phyloP scores from a whole-genome alignment of 2,797 vertebrate genomes.

The Schizopygopsis malacanthus region DNA sequence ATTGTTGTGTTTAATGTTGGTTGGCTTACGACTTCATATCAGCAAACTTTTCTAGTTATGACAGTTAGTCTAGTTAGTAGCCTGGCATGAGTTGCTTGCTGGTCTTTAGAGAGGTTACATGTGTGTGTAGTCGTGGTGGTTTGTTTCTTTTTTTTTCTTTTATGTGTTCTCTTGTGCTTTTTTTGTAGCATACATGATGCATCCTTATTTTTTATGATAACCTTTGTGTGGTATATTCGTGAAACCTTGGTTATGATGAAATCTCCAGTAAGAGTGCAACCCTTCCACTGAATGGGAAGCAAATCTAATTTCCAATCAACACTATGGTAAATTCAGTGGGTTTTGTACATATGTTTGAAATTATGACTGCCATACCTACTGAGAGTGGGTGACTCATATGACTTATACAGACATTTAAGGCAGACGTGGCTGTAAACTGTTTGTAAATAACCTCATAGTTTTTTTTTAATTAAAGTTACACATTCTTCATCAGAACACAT shows the following conservation, averaged over 20 bases:
- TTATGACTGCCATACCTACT: background rate
- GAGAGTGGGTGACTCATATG: background rate
- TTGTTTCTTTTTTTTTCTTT: background rate
- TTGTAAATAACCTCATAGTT: background rate
- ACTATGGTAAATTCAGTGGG: background rate
- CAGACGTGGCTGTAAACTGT: background rate
- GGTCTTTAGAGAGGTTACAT: background rate
- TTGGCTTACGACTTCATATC: background rate
- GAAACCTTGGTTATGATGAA: constrained; percentile 19
- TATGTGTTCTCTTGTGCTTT: background rate
- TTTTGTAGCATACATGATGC: background rate
- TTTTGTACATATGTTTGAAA: background rate
- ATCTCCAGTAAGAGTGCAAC: background rate
- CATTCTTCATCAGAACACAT: too few relatives aligned
- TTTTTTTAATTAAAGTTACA: too few relatives aligned
- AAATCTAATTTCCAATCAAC: background rate
- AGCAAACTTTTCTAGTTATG: background rate
- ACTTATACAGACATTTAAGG: background rate
- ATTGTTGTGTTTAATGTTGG: background rate
- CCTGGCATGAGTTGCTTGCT: background rate
- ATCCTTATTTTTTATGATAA: background rate
- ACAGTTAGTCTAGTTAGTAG: background rate
- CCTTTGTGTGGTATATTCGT: background rate
- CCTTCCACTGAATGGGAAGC: background rate
- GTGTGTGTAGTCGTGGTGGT: background rate